Percentiles rank a stretch among this genome's conserved stretches.
Conservation (phyloP, 1,140 invertebrate genomes). For the Conus betulinus region DNA sequence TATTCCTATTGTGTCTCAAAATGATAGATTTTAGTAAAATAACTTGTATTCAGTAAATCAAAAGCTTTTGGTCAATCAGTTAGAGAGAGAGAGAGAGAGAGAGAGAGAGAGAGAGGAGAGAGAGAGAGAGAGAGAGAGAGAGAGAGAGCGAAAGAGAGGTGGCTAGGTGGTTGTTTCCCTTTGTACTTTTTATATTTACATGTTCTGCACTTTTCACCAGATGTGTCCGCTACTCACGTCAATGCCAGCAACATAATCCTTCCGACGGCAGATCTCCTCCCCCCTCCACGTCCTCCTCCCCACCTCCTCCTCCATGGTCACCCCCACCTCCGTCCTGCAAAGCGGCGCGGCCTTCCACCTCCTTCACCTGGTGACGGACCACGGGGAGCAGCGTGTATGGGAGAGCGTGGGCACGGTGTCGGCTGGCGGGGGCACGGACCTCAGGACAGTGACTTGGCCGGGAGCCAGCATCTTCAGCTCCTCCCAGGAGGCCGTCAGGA, state of each 20-base stretch:
- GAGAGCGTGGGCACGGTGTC: conserved; percentile 85
- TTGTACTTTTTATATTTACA: too few species aligned
- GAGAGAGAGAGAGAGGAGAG: too few species aligned
- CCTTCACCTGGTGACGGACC: conserved; percentile 79
- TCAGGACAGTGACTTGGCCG: conserved; percentile 92
- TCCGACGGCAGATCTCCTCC: too few species aligned
- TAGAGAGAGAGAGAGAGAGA: too few species aligned
- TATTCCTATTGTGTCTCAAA: too few species aligned
- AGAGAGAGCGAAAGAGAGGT: not conserved
- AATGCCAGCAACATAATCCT: not conserved
- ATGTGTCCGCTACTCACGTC: conserved; percentile 26
- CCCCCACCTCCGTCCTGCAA: not conserved
- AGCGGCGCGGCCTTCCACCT: conserved; percentile 79
- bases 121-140: too few species aligned
- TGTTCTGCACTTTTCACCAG: not conserved
- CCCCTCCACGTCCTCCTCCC: not conserved
- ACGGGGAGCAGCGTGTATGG: conserved; percentile 57
- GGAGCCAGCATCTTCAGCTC: conserved; percentile 79
- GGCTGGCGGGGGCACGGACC: conserved; percentile 48
- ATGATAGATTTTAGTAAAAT: too few species aligned
- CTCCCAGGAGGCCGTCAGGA: conserved; percentile 76
- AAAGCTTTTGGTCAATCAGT: too few species aligned
- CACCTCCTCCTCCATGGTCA: not conserved
- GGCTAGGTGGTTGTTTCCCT: not conserved
- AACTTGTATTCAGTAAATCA: too few species aligned